phyloP scores from a whole-genome alignment of 2,113 vertebrate species.

The Mirounga angustirostris region DNA sequence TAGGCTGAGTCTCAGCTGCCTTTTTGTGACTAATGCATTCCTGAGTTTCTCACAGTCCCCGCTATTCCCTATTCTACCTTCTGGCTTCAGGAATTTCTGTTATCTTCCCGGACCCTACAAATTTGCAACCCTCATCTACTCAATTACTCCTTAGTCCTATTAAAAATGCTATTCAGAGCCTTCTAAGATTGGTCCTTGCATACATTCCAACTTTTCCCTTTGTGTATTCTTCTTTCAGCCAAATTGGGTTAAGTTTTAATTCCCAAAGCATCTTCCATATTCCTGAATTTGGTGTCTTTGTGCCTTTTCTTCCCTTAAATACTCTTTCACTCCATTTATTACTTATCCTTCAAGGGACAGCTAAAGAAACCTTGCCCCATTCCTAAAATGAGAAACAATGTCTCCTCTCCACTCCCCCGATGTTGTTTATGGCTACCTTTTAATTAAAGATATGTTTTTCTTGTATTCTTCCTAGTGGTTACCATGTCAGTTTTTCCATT shows the following conservation, averaged over 20 bases:
- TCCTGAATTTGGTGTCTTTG: neutral
- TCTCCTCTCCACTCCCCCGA: neutral
- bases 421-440: neutral
- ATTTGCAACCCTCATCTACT: neutral
- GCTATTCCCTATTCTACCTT: neutral
- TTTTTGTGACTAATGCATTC: neutral
- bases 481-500: neutral
- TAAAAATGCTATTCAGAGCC: neutral
- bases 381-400: neutral
- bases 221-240: neutral
- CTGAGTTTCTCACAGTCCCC: neutral
- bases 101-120: neutral
- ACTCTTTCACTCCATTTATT: neutral
- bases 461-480: neutral
- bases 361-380: neutral
- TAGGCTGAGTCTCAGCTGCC: neutral
- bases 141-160: neutral
- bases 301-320: neutral
- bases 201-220: neutral
- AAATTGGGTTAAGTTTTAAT: neutral
- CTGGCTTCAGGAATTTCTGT: neutral
- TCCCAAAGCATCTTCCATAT: neutral
- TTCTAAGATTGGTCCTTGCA: neutral
- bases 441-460: neutral
- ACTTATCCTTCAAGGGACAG: neutral